phyloP scores from a whole-genome alignment of 2,113 vertebrate genomes.

The Indicator maculatus region DNA sequence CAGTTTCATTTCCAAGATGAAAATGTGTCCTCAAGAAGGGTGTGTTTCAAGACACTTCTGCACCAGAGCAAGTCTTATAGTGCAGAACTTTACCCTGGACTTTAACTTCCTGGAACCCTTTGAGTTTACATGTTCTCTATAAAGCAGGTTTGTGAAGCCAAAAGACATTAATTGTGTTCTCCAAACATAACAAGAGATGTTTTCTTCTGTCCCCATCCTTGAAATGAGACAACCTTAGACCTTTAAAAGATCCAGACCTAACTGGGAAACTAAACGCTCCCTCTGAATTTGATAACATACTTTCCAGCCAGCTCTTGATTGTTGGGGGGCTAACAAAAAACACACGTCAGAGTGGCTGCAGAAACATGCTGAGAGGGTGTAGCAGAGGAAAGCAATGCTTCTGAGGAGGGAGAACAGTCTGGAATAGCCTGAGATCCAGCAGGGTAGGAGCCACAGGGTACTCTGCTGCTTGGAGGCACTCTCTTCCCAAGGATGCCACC shows the following conservation, averaged over 20 bases:
- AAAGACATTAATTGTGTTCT: constrained; percentile 14
- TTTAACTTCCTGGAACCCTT: neutral
- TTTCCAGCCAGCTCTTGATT: neutral
- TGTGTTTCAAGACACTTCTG: neutral
- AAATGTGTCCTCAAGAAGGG: neutral
- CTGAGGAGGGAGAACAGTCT: neutral
- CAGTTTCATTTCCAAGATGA: neutral
- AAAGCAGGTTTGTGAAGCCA: neutral
- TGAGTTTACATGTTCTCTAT: neutral
- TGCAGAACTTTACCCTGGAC: neutral
- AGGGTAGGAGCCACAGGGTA: accelerated
- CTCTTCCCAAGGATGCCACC: neutral
- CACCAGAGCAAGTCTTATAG: neutral
- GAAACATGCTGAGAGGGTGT: neutral
- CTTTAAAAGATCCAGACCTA: constrained; percentile 16
- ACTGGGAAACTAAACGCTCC: neutral
- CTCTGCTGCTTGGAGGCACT: neutral
- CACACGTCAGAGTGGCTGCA: neutral
- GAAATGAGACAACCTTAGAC: neutral
- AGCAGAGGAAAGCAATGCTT: neutral
- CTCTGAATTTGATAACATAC: constrained; percentile 38
- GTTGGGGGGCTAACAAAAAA: neutral
- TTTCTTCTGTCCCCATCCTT: constrained; percentile 26
- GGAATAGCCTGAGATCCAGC: neutral
- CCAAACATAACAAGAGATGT: constrained; percentile 19